These are phyloP conservation scores for Trigoniulus corallinus DNA, from an alignment of 1,140 invertebrate species.

Conservation along the genomic window DNA sequence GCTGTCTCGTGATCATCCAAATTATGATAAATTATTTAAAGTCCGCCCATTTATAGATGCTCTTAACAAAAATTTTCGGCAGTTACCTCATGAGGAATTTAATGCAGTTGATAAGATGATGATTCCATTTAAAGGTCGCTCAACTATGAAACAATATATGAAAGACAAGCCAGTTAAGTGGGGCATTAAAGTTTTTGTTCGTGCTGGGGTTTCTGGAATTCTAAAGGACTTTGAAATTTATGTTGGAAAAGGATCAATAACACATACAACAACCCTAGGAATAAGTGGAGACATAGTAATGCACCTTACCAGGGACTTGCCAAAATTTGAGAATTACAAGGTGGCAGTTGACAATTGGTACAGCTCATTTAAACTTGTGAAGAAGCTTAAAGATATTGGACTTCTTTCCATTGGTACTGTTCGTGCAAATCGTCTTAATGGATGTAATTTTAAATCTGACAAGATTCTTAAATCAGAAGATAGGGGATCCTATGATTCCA, in stretches of 20 bases:
- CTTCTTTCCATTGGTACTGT: slow-evolving; percentile 1
- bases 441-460: not conserved
- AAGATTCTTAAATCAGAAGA: not conserved
- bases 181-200: slow-evolving; percentile 1
- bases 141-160: slow-evolving; percentile 1
- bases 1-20: no score
- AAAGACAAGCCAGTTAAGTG: slow-evolving; percentile 1
- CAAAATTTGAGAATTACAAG: slow-evolving; percentile 1
- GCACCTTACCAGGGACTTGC: not conserved
- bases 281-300: not conserved
- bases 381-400: not conserved
- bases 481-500: slow-evolving; percentile 1
- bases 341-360: slow-evolving; percentile 2
- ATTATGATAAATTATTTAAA: no score
- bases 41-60: no score
- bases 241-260: not conserved
- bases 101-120: slow-evolving; percentile 7
- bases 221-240: slow-evolving; percentile 4
- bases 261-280: not conserved
- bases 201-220: slow-evolving; percentile 2
- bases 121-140: slow-evolving; percentile 2
- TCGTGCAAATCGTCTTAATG: not conserved
- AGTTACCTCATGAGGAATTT: no score
- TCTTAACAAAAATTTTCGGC: no score
- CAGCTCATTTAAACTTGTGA: not conserved